A percentile compares a stretch with the other conserved stretches of the same genome.
phyloP scores from a whole-genome alignment of 2,797 vertebrate genomes.

The Poeciliopsis presidionis region DNA sequence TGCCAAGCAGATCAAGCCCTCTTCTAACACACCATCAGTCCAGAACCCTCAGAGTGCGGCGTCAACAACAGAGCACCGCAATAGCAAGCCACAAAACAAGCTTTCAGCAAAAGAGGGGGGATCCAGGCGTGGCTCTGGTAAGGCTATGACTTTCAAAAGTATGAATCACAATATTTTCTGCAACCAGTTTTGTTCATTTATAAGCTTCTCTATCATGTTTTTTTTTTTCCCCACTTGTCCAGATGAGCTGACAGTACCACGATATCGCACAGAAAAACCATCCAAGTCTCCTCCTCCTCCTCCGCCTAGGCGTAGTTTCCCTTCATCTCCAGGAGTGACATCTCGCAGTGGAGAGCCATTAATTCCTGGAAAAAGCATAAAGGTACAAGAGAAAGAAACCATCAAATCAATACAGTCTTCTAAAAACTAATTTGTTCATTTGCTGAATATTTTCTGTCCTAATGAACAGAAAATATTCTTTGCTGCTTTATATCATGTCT shows the following conservation, averaged over 20 bases:
- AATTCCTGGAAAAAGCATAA: constrained; percentile 92
- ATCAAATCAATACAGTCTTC: constrained; percentile 1
- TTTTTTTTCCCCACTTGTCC: constrained; percentile 20
- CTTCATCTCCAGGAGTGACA: constrained; percentile 91
- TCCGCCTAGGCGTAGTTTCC: constrained; percentile 94
- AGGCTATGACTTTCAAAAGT: background rate
- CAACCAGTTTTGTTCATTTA: background rate
- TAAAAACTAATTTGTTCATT: background rate
- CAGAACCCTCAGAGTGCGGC: constrained; percentile 55
- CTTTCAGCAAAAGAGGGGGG: constrained; percentile 87
- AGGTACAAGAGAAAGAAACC: constrained; percentile 73
- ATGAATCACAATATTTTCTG: background rate
- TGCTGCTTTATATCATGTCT: background rate
- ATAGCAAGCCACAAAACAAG: constrained; percentile 88
- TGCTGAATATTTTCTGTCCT: background rate
- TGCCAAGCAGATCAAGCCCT: constrained; percentile 88
- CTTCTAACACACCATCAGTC: constrained; percentile 54
- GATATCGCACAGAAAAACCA: constrained; percentile 96
- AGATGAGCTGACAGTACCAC: constrained; percentile 93
- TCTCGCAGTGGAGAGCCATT: constrained; percentile 93
- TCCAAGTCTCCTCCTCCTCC: constrained; percentile 96
- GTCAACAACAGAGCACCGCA: constrained; percentile 86
- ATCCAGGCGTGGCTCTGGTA: constrained; percentile 91
- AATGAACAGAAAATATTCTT: background rate
- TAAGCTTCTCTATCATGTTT: background rate